Percentiles rank a stretch among this genome's conserved stretches.
Conservation (phyloP, 53 echinoderm and acorn worm genomes). For the Glandiceps talaboti region DNA sequence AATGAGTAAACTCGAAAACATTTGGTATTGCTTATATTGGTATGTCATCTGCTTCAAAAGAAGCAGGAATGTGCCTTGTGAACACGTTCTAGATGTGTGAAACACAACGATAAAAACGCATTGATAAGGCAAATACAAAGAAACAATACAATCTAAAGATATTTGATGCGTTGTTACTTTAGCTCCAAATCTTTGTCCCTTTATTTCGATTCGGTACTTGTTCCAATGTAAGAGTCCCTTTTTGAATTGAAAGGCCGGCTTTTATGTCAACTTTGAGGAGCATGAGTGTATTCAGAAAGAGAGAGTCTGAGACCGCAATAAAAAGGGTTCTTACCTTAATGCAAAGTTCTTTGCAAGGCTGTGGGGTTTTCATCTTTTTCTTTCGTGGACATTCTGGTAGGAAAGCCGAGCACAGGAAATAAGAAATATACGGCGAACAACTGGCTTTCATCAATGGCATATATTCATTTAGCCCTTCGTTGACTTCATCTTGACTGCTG, state of each 20-base stretch:
- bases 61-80: neutral
- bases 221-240: no score
- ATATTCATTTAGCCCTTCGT: conserved; percentile 32
- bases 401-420: conserved; percentile 59
- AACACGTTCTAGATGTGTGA: neutral
- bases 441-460: conserved; percentile 42
- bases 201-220: no score
- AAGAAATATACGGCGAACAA: conserved; percentile 72
- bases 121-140: no score
- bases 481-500: conserved; percentile 36
- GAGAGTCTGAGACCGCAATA: no score
- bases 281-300: no score
- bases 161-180: neutral
- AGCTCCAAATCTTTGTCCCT: neutral
- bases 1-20: no score
- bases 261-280: no score
- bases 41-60: no score
- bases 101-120: neutral
- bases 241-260: no score
- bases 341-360: conserved; percentile 63
- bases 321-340: conserved; percentile 34
- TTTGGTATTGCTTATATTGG: neutral
- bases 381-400: conserved; percentile 69
- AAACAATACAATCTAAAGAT: neutral
- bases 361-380: conserved; percentile 40